Base-by-base conservation (phyloP, 2,888 invertebrate species). In the Dione vanillae region DNA sequence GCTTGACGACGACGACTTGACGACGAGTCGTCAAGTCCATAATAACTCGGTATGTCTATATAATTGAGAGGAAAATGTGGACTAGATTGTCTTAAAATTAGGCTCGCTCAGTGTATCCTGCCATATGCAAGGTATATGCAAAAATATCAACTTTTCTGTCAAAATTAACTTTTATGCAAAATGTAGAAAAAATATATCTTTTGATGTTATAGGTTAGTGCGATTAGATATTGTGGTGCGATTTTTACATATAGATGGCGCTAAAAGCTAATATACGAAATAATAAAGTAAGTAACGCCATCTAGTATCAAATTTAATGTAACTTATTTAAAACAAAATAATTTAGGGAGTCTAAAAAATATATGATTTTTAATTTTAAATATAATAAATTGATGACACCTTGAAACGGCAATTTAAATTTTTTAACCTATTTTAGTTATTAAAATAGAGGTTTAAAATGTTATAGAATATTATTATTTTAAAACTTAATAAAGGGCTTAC, bases 401-500 rank as follows among this genome's bases (percentile, higher is more conserved):
- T 54, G 9, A 65, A 16, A 20, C 35, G 16, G 43, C 27, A 41
- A 40, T 59, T 59, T 40, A 27, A 59, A 45, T 12, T 35, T 37
- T 67, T 73, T 67, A 67, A 58, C 66, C 73, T 69, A 59, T 73
- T 73, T 73, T 73, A 51, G 11, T 59, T 27, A 20, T 19, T 65
- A 71, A 73, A 73, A 71, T 73, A 71, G 71, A 27, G 65, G 58
- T 64, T 58, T 69, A 66, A 71, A 69, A 67, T 64, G 43, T 16
- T 16, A 59, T 43, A n/a, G 20, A 41, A 43, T 52, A 52, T 54
- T 51, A 11, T 40, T 49, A 45, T 62, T 8, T 19, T 20, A 54
- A 43, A 27, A 0, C 51, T 62, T 16, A 52, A 54, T 67, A 19
- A 58, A 35, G 14, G 14, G 49, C 65, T 68, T 72, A 66, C 62